Evolutionary conservation across 2,888 invertebrate species (phyloP), one percentile per base, ranked within the genome.

Genomic region (Eucera pruinosa): DNA sequence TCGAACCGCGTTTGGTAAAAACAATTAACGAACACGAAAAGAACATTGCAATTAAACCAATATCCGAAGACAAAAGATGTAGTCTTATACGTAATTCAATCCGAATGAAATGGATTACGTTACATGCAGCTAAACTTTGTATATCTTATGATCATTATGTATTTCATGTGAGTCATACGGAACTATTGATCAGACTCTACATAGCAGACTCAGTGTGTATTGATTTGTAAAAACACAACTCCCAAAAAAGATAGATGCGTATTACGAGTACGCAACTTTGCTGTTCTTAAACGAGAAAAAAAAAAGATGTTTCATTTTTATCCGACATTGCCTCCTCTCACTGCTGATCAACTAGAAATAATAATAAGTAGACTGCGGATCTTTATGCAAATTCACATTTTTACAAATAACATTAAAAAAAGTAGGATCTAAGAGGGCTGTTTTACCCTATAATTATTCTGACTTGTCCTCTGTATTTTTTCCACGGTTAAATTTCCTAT

Each of bases 171-270:
- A 71, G 55, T 66, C 68, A 52, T 67, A 69, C 50, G 55, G 45
- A 76, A 80, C 68, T 80, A 82, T 82, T 50, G 83, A 83, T 83
- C 71, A 71, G 36, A 36, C 60, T 72, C 68, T 76, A 65, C 50
- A 50, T 39, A 52, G 43, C 30, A 39, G 6, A 33, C 13, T 23
- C 6, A 57, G 9, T 47, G 9, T 47, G 23, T 64, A 75, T 74
- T 39, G 61, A 71, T 68, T 66, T 13, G 43, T 25, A 68, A 65
- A 61, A 80, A 47, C 57, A 18, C 57, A 18, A 54, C 64, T 58
- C 55, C 27, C 48, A 64, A 71, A 80, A 75, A 48, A 23, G 11
- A 18, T 2, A 18, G 11, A 20, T 18, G 7, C 7, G 20, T 45
- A 43, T 36, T 64, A 23, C 25, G 13, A n/a, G n/a, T n/a, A 18